Conservation (phyloP, 1,140 invertebrate genomes). For the Brachionus asplanchnoidis region DNA sequence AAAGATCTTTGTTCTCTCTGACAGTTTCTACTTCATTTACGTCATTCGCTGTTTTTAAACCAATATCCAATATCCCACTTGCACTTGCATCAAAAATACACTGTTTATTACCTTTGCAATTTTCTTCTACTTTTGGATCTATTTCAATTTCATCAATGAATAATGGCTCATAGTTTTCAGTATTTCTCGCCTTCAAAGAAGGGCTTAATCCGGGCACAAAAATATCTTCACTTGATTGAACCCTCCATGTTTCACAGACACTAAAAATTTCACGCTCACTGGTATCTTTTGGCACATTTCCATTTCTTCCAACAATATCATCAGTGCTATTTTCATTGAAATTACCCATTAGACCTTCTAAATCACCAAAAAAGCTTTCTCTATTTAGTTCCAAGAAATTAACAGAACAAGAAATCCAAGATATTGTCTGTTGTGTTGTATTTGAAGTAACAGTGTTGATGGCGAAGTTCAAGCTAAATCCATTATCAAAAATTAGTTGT, state of each 20-base stretch:
- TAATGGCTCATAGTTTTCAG: background rate
- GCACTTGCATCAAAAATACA: background rate
- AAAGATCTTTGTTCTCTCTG: background rate
- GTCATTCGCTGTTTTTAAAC: background rate
- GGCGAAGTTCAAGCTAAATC: background rate
- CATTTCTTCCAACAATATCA: background rate
- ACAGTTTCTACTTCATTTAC: background rate
- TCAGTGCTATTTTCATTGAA: background rate
- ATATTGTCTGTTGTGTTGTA: background rate
- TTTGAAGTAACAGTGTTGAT: background rate
- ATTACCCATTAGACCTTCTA: conserved; percentile 34
- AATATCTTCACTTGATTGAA: background rate
- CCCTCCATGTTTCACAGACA: background rate
- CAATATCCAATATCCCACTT: background rate
- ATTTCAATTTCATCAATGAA: background rate
- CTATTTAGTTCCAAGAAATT: background rate
- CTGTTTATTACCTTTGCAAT: background rate
- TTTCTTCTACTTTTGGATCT: background rate
- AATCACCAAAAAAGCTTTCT: background rate
- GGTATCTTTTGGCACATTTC: background rate
- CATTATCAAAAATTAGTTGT: conserved; percentile 13
- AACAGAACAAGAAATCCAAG: conserved; percentile 14
- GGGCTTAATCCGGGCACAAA: background rate
- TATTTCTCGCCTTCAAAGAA: background rate
- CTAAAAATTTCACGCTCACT: background rate